These are phyloP conservation scores for Orestias chungarensis DNA, from an alignment of 2,797 vertebrate genomes.

Conservation along the genomic window DNA sequence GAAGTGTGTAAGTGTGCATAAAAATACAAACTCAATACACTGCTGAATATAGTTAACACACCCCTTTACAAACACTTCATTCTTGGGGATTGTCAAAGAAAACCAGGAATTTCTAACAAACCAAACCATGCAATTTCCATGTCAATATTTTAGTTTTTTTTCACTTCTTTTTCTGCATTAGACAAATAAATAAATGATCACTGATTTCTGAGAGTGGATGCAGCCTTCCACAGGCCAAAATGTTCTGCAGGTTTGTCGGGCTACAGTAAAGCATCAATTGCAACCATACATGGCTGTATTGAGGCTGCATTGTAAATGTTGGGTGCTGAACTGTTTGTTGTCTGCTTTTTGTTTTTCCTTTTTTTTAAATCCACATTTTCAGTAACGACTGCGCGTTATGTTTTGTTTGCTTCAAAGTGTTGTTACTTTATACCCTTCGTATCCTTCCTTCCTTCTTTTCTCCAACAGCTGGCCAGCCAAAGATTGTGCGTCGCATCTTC, in stretches of 20 bases:
- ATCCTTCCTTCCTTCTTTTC: conserved; percentile 9
- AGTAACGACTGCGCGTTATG: conserved; percentile 21
- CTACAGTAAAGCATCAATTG: conserved; percentile 8
- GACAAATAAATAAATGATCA: conserved; percentile 19
- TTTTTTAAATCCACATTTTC: conserved; percentile 20
- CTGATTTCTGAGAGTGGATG: conserved; percentile 11
- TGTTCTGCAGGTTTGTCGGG: conserved; percentile 17
- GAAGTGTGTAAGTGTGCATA: not conserved
- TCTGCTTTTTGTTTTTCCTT: not conserved
- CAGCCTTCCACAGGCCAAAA: not conserved
- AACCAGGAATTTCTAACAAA: not conserved
- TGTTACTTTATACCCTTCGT: conserved; percentile 11
- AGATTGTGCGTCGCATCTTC: conserved; percentile 93
- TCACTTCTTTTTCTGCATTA: not conserved
- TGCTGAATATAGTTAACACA: not conserved
- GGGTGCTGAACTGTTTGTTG: conserved; percentile 7
- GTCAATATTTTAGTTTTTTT: not conserved
- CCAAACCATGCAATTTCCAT: not conserved
- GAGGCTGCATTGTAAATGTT: conserved; percentile 35
- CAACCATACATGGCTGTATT: not conserved
- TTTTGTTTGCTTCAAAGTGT: not conserved
- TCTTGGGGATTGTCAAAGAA: not conserved
- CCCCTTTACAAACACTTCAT: not conserved
- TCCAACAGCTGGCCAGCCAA: conserved; percentile 80
- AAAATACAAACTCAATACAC: not conserved